Conservation (phyloP, 1,140 invertebrate genomes). For the Sycophaga agraensis region DNA sequence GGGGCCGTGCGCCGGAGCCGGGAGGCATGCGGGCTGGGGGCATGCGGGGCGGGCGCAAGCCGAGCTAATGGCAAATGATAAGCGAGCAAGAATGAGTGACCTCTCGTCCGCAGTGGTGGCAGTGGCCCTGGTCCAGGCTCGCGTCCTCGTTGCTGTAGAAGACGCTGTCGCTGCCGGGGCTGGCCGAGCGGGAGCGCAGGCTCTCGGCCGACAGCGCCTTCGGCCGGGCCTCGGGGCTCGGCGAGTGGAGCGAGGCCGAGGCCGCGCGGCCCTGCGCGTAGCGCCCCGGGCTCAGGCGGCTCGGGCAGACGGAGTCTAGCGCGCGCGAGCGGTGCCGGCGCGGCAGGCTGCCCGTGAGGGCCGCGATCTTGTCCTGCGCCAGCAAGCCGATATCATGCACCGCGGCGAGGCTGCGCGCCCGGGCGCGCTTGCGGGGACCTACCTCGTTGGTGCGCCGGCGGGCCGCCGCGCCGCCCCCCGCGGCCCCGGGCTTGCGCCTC, state of each 20-base stretch:
- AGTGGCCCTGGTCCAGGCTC: constrained; percentile 59
- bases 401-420: too few species aligned
- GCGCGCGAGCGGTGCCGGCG: constrained; percentile 65
- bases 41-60: too few species aligned
- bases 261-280: constrained; percentile 48
- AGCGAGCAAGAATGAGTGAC: too few species aligned
- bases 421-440: too few species aligned
- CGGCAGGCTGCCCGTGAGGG: constrained; percentile 66
- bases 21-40: too few species aligned
- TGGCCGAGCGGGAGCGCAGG: constrained; percentile 76
- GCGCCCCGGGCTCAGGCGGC: constrained; percentile 46
- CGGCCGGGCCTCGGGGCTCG: constrained; percentile 59
- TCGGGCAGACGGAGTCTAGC: constrained; percentile 54
- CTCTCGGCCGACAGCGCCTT: constrained; percentile 85
- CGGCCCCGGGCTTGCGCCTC: constrained; percentile 63
- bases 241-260: constrained; percentile 53
- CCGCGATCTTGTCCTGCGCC: constrained; percentile 58
- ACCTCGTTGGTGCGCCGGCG: constrained; percentile 53
- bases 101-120: constrained; percentile 79
- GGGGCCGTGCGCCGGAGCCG: too few species aligned
- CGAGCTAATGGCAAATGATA: too few species aligned
- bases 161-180: constrained; percentile 84
- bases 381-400: neutral
- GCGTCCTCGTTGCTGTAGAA: constrained; percentile 76
- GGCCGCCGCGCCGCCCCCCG: constrained; percentile 50